A percentile compares a stretch with the other conserved stretches of the same genome.
These are phyloP conservation scores for Pedicia rivosa DNA, from an alignment of 2,888 invertebrate genomes.

Conservation along the genomic window DNA sequence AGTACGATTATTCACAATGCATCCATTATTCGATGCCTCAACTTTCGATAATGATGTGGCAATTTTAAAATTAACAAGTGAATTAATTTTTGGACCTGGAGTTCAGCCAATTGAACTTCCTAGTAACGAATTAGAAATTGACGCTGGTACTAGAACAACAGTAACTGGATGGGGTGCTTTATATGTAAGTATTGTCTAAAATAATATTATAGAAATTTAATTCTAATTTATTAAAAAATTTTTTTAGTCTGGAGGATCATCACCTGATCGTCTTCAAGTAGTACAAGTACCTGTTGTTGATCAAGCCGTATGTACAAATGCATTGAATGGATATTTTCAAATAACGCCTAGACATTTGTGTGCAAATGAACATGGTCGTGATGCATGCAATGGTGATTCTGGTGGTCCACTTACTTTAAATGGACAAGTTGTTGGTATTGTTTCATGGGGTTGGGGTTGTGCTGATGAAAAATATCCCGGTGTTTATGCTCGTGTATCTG, in stretches of 20 bases:
- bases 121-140: neutral
- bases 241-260: too few species aligned
- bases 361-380: neutral
- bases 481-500: neutral
- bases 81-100: neutral
- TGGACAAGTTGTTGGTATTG: neutral
- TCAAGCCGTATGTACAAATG: neutral
- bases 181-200: neutral
- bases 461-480: neutral
- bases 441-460: neutral
- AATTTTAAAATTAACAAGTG: neutral
- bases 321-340: neutral
- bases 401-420: constrained; percentile 2
- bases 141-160: neutral
- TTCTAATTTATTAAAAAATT: too few species aligned
- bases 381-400: constrained; percentile 1
- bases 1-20: neutral
- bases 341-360: neutral
- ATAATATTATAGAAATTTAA: neutral
- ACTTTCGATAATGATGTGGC: neutral
- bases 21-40: neutral
- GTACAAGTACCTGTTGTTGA: neutral
- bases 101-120: neutral
- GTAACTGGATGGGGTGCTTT: constrained; percentile 1
- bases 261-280: too few species aligned